Conservation (phyloP, 2,113 vertebrate genomes). For the Pollimyrus isidori region DNA sequence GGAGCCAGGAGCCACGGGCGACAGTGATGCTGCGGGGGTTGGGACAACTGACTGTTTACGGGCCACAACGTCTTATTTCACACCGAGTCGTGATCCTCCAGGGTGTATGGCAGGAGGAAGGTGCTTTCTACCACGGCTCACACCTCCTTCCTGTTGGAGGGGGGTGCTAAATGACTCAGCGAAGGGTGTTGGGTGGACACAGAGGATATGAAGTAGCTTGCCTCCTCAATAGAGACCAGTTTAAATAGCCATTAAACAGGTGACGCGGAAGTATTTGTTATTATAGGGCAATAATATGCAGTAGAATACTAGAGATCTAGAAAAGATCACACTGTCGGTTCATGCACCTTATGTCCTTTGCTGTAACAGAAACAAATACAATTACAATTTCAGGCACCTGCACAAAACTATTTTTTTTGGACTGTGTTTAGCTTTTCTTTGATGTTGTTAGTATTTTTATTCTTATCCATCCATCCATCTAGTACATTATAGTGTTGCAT, state of each 20-base stretch:
- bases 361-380: neutral
- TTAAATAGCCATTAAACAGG: neutral
- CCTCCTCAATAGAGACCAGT: neutral
- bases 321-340: neutral
- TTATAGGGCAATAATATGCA: conserved; percentile 10
- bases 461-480: neutral
- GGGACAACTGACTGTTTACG: conserved; percentile 18
- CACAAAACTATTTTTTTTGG: neutral
- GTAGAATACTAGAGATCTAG: neutral
- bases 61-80: conserved; percentile 18
- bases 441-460: neutral
- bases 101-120: conserved; percentile 22
- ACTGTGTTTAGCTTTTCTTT: neutral
- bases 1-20: neutral
- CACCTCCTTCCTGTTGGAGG: neutral
- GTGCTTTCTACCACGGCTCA: neutral
- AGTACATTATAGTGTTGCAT: neutral
- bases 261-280: neutral
- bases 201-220: conserved; percentile 44
- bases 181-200: conserved; percentile 25
- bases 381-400: neutral
- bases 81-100: conserved; percentile 8
- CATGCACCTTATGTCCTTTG: neutral
- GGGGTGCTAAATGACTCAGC: neutral
- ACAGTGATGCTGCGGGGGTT: neutral